phyloP scores from a whole-genome alignment of 1,140 invertebrate genomes.

The Neodiprion fabricii region DNA sequence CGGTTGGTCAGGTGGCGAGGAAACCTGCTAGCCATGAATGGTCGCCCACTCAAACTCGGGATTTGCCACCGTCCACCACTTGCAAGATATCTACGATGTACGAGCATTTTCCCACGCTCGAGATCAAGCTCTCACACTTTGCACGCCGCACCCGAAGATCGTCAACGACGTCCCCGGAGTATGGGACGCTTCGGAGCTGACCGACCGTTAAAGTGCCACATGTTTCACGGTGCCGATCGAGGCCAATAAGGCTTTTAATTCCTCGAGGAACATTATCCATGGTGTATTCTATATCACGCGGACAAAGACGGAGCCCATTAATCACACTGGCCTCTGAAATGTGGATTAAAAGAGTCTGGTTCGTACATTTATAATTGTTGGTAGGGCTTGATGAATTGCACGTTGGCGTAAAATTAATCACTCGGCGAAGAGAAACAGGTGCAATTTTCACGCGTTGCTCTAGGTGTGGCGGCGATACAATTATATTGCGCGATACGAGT shows the following conservation, averaged over 20 bases:
- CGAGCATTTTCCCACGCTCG: not conserved
- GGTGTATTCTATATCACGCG: too few relatives aligned
- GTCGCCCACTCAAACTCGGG: constrained; percentile 27
- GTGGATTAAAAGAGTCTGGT: not conserved
- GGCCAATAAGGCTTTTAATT: too few relatives aligned
- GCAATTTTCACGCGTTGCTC: not conserved
- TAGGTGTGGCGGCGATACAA: not conserved
- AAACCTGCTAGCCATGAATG: constrained; percentile 32
- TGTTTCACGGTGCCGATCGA: too few relatives aligned
- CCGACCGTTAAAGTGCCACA: too few relatives aligned
- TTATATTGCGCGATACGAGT: not conserved
- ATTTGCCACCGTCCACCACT: not conserved
- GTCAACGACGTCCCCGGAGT: too few relatives aligned
- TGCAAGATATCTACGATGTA: not conserved
- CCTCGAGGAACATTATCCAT: too few relatives aligned
- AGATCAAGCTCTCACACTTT: not conserved
- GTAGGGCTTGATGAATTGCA: not conserved
- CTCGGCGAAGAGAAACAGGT: not conserved
- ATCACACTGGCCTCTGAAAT: not conserved
- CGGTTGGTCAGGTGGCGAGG: not conserved
- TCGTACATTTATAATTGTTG: not conserved
- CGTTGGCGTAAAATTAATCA: not conserved
- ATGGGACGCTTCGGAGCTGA: too few relatives aligned
- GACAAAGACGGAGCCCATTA: too few relatives aligned
- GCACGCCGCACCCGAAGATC: not conserved